Base-by-base conservation (phyloP, 2,888 invertebrate species). In the Asteroscopus sphinx region DNA sequence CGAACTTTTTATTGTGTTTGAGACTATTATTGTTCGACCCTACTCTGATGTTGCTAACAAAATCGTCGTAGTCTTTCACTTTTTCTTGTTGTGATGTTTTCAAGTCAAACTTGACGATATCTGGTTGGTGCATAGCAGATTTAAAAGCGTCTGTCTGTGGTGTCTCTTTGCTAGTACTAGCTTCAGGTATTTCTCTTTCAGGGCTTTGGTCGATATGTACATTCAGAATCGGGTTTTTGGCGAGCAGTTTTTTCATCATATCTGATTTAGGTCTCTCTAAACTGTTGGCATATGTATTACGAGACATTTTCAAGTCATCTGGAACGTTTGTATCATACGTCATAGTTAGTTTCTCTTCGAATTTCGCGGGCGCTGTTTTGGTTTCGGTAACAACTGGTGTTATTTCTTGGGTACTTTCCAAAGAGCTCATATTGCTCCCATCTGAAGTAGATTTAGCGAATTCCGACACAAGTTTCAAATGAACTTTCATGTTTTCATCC, bases 211-310 rank as follows among this genome's bases (percentile, higher is more conserved):
- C 94, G 32, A 93, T 84, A 51, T 93, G 92, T 11, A 89, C 93
- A 60, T 93, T 94, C 39, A 95, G 77, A 52, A 94, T 93, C 0
- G 94, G 94, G 71, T 94, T 95, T 79, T 94, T 95, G 3, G 94
- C 93, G 32, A 95, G 87, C 8, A 95, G 69, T 76, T 95, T 95
- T 60, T 95, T 95, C 86, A 95, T 95, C 79, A 95, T 93, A 28
- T 95, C 95, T 1, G 95, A 95, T 85, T 95, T 96, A 1, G 96
- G 95, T 69, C 95, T 89, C 77, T 96, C 96, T 73, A 96, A 86
- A 69, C 95, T 95, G 35, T 95, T 96, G 1, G 85, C 94, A 60
- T 95, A 94, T 6, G 95, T 93, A 79, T 95, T 95, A 37, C 95
- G 89, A 0, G 96, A 95, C 11, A 96, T 95, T 88, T 96, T 96